A percentile compares a stretch with the other conserved stretches of the same genome.
These are phyloP conservation scores for Spermophilus dauricus DNA, from an alignment of 2,113 vertebrate species.

Conservation along the genomic window DNA sequence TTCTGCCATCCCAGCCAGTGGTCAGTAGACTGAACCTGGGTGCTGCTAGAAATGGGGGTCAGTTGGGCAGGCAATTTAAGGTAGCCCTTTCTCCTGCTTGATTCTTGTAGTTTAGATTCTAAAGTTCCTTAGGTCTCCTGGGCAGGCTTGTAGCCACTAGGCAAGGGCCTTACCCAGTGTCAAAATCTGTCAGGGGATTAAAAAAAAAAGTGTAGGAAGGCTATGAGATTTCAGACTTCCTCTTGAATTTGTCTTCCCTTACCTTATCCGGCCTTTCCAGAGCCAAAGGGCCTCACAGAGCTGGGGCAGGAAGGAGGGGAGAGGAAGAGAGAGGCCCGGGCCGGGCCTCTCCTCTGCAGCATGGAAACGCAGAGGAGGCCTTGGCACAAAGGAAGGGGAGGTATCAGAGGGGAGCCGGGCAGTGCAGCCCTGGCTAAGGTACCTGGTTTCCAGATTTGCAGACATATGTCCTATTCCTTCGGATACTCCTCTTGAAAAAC, in stretches of 20 bases:
- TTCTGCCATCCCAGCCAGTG: background rate
- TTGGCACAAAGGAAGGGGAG: background rate
- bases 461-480: conserved; percentile 97
- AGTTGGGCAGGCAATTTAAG: background rate
- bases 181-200: background rate
- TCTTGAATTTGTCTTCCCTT: background rate
- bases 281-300: background rate
- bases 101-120: background rate
- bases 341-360: background rate
- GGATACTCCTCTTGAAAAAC: conserved; percentile 99
- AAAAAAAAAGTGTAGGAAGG: background rate
- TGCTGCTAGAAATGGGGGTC: background rate
- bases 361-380: background rate
- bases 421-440: conserved; percentile 31
- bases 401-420: background rate
- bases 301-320: background rate
- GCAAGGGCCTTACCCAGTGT: background rate
- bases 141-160: background rate
- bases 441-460: conserved; percentile 99
- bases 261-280: background rate
- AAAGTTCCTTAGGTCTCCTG: background rate
- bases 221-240: background rate
- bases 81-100: background rate
- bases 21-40: background rate
- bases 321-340: background rate